Percentiles rank a stretch among this genome's conserved stretches.
Conservation (phyloP, 2,888 invertebrate genomes). For the Bombyx huttoni region DNA sequence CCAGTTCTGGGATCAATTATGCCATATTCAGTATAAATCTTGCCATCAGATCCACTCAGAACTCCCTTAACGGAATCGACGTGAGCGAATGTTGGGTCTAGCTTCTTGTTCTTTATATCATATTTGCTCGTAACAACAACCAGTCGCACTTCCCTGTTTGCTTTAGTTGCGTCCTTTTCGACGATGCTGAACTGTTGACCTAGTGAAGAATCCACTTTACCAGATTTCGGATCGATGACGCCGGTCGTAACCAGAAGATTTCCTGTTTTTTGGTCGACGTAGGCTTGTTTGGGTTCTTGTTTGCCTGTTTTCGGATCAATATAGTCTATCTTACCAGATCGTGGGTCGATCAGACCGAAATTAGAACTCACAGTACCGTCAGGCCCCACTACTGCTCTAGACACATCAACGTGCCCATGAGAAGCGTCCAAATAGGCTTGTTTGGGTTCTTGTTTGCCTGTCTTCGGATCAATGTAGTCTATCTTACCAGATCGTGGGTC, state of each 20-base stretch:
- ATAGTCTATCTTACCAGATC: slow-evolving; percentile 74
- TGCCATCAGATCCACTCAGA: slow-evolving; percentile 74
- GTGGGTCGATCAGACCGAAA: slow-evolving; percentile 77
- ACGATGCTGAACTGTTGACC: slow-evolving; percentile 79
- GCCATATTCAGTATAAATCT: slow-evolving; percentile 74
- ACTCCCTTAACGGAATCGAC: slow-evolving; percentile 61
- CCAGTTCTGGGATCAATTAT: slow-evolving; percentile 75
- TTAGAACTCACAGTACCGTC: slow-evolving; percentile 73
- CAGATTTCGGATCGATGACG: slow-evolving; percentile 76
- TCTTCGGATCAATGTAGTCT: slow-evolving; percentile 74
- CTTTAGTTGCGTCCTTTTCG: slow-evolving; percentile 76
- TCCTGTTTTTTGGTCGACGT: slow-evolving; percentile 79
- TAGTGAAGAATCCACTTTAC: slow-evolving; percentile 75
- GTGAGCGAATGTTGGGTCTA: slow-evolving; percentile 67
- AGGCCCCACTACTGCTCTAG: slow-evolving; percentile 73
- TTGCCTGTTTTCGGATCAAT: slow-evolving; percentile 76
- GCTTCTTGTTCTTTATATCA: slow-evolving; percentile 66
- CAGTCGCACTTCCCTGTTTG: slow-evolving; percentile 73
- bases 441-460: slow-evolving; percentile 76
- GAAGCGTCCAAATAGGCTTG: slow-evolving; percentile 56
- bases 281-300: slow-evolving; percentile 76
- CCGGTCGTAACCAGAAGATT: slow-evolving; percentile 76
- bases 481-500: slow-evolving; percentile 77
- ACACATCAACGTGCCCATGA: slow-evolving; percentile 65
- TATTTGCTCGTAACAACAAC: slow-evolving; percentile 74